Evolutionary conservation across 2,113 vertebrate species (phyloP), one percentile per base, ranked within the genome.

Genomic region (Synodontis membranacea): DNA sequence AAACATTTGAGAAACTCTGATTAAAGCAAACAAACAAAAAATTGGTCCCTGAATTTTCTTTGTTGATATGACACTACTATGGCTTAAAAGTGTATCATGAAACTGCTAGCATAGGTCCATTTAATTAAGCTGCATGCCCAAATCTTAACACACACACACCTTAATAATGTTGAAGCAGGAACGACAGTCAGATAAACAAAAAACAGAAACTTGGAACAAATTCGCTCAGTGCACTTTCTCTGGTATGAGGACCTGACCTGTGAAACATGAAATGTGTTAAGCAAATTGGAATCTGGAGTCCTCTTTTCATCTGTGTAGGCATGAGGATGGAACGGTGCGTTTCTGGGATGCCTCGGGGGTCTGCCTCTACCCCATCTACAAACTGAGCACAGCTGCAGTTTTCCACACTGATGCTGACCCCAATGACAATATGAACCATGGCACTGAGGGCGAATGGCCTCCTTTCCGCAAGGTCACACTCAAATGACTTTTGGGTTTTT

Each of bases 311-410:
- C 23, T 54, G 14, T 37, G 0, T 80, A 99, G 98, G 85, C 98
- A 99, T 0, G 98, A 99, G 87, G 98, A 99, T 0, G 98, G 98
- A 75, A 98, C 98, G 0, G 97, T 99, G 60, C 93, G 97, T 5
- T 99, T 99, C 93, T 99, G 98, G 98, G 97, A 99, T 1, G 97
- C 98, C 0, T 99, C 98, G 0, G 98, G 98, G 2, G 96, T 99
- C 78, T 99, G 98, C 89, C 89, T 99, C 44, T 95, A 94, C 88
- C 97, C 98, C 80, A 95, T 99, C 14, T 99, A 99, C 85, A 99
- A 96, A 83, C 92, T 99, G n/a, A 96, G 97, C 94, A 99, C 98
- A 0, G 96, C 97, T 31, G 93, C 86, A 0, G 97, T 97, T 12
- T 99, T 99, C 88, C 95, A 97, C 90, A 99, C 97, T 0, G 98